phyloP scores from a whole-genome alignment of 2,797 vertebrate genomes.

The Muraenolepis orangiensis region DNA sequence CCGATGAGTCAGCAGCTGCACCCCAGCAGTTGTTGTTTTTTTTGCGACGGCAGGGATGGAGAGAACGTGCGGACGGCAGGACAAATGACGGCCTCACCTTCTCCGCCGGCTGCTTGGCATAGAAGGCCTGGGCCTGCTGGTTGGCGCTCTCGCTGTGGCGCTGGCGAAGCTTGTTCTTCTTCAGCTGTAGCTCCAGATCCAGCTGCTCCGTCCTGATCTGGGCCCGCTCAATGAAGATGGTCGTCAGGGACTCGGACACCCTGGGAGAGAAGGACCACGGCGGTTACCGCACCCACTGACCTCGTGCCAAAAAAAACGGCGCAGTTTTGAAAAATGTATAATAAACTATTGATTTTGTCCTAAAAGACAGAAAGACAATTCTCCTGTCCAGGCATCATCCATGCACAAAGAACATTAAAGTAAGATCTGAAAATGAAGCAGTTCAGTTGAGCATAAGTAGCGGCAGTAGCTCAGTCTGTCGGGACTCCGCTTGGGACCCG shows the following conservation, averaged over 20 bases:
- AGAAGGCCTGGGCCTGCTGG: conserved; percentile 84
- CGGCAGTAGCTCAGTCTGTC: no score
- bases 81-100: conserved; percentile 75
- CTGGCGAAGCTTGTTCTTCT: conserved; percentile 85
- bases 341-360: background rate
- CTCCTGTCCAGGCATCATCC: background rate
- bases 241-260: conserved; percentile 81
- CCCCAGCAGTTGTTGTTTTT: background rate
- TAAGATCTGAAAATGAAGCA: no score
- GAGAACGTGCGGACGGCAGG: conserved; percentile 53
- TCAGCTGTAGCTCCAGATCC: conserved; percentile 84
- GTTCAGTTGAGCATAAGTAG: no score
- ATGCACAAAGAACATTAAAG: no score
- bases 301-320: no score
- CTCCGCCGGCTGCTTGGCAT: conserved; percentile 84
- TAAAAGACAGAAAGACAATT: background rate
- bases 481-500: no score
- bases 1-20: conserved; percentile 58
- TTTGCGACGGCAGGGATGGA: conserved; percentile 32
- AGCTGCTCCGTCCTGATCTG: conserved; percentile 86
- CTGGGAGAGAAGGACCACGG: conserved; percentile 62
- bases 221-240: conserved; percentile 78
- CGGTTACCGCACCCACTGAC: background rate
- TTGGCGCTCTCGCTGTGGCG: conserved; percentile 83
- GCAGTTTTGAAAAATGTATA: background rate